phyloP scores from a whole-genome alignment of 2,113 vertebrate genomes.

The Merops nubicus region DNA sequence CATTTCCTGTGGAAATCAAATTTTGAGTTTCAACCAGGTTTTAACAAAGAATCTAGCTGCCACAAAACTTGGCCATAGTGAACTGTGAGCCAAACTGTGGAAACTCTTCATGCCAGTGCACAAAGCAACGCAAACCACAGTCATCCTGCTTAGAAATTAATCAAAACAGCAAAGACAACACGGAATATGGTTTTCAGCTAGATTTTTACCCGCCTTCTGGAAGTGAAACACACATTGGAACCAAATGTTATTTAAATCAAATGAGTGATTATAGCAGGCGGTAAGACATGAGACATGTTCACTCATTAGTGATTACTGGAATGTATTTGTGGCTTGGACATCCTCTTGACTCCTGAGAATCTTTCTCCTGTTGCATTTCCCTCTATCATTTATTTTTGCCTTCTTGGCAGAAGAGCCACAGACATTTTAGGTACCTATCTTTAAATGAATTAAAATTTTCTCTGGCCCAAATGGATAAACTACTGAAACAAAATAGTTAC shows the following conservation, averaged over 20 bases:
- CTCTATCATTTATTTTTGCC: background rate
- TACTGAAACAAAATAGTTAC: background rate
- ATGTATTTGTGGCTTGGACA: slow-evolving; percentile 65
- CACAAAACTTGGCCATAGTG: slow-evolving; percentile 21
- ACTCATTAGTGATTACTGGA: slow-evolving; percentile 68
- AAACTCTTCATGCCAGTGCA: slow-evolving; percentile 44
- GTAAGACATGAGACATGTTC: slow-evolving; percentile 61
- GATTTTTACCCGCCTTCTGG: slow-evolving; percentile 24
- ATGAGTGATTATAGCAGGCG: slow-evolving; percentile 43
- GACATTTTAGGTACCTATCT: background rate
- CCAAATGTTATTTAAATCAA: slow-evolving; percentile 65
- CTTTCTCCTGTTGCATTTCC: slow-evolving; percentile 12
- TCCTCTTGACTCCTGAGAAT: slow-evolving; percentile 46
- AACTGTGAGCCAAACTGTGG: background rate
- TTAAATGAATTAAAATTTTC: background rate
- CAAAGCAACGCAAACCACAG: slow-evolving; percentile 62
- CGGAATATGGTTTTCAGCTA: slow-evolving; percentile 52
- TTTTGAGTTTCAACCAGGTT: background rate
- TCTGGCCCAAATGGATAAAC: background rate
- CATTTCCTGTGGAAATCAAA: slow-evolving; percentile 20
- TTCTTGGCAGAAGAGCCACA: background rate
- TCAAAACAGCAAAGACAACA: slow-evolving; percentile 50
- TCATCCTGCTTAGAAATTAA: slow-evolving; percentile 65
- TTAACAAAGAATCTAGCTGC: slow-evolving; percentile 23
- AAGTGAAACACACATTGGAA: slow-evolving; percentile 55